Base-by-base conservation (phyloP, 1,140 invertebrate species). In the Cydia pomonella region DNA sequence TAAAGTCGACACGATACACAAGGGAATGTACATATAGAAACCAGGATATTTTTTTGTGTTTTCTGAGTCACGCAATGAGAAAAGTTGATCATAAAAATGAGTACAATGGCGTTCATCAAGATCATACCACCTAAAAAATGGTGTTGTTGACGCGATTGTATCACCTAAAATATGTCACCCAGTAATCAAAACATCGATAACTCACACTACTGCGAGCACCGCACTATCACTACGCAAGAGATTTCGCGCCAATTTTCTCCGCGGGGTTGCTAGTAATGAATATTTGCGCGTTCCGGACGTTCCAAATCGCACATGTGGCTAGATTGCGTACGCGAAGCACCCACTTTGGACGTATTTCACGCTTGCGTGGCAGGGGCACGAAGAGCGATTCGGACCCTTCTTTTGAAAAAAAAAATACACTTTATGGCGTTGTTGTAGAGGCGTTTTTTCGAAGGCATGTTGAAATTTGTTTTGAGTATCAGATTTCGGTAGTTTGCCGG, bases 301-400 rank as follows among this genome's bases (percentile, higher is more conserved):
- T 81, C 80, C 73, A 77, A 80, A 75, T 73, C 79, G 82, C 78
- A 72, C 86, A 87, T 88, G 85, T 86, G 84, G 84, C 79, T 75
- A 84, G 82, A 88, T 88, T 88, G 86, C 81, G 82, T 77, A 72
- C 64, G 64, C 16, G 53, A 76, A 76, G 76, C 66, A 62, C 72
- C 66, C 79, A 64, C 63, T 38, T 73, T 62, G 72, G 66, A 47
- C 74, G 76, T 73, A 83, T 87, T 87, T 83, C 79, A 86, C 84
- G 86, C 80, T 82, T 77, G 73, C 74, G 53, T 84, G 74, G 78
- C 59, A 83, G 82, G 85, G 85, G 85, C 33, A 72, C 29, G 33
- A 29, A 50, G 74, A 21, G 27, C 44, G 72, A 74, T 75, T 76
- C 73, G 76, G 80, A 79, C 77, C 76, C 76, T 71, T 75, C 71